Evolutionary conservation across 2,113 vertebrate species (phyloP).

Genomic region (Petrocephalus zakoni): DNA sequence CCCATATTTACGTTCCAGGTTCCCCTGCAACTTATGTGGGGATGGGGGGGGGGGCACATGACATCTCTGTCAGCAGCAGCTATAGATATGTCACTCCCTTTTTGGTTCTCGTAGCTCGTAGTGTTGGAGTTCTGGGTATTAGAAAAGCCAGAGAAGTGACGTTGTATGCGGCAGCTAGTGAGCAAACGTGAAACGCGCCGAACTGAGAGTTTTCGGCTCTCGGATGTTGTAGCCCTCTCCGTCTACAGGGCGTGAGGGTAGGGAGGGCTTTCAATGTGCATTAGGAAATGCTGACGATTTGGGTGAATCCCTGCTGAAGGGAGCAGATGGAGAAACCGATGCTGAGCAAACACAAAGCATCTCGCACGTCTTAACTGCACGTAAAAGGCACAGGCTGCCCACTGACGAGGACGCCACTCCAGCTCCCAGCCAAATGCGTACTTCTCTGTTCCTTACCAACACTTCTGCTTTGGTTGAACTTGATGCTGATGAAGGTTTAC

Average conservation of each 20-base stretch:
- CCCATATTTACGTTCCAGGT: background rate
- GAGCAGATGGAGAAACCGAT: background rate
- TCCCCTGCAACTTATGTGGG: background rate
- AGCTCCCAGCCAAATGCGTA: background rate
- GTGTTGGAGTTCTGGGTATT: background rate
- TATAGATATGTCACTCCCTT: background rate
- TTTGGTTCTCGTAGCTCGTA: background rate
- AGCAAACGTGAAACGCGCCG: background rate
- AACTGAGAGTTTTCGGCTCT: background rate
- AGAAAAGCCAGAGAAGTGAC: background rate
- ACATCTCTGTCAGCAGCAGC: background rate
- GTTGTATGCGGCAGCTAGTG: background rate
- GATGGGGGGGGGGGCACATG: background rate
- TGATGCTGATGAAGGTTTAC: background rate
- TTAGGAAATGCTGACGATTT: conserved; percentile 1
- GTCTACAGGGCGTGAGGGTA: too few relatives aligned
- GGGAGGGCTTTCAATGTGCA: background rate
- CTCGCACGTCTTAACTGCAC: background rate
- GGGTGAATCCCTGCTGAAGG: conserved; percentile 2
- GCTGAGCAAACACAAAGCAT: background rate
- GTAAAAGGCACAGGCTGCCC: background rate
- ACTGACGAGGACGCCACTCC: background rate
- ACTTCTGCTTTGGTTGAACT: background rate
- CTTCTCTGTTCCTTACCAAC: background rate
- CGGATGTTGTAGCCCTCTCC: background rate